A percentile compares a stretch with the other conserved stretches of the same genome.
These are phyloP conservation scores for Polietes domitor DNA, from an alignment of 2,888 invertebrate species.

Conservation along the genomic window DNA sequence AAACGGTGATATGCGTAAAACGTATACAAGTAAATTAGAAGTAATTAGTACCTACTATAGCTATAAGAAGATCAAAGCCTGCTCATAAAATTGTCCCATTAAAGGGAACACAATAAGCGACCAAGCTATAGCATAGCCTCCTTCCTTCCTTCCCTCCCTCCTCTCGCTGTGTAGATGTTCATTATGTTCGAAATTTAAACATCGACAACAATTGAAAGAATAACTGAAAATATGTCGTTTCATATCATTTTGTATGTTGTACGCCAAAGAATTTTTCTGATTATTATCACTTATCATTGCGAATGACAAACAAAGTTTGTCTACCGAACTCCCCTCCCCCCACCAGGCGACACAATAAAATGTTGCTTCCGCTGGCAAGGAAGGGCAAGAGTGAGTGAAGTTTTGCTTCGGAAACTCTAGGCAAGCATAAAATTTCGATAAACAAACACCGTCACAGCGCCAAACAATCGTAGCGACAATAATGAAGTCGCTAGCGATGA, in stretches of 20 bases:
- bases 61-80: no score
- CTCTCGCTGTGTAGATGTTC: no score
- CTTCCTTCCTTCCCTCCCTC: no score
- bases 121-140: not conserved
- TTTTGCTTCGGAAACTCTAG: slow-evolving; percentile 5
- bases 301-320: slow-evolving; percentile 39
- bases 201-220: not conserved
- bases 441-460: slow-evolving; percentile 17
- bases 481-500: not conserved
- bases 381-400: not conserved
- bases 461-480: not conserved
- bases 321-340: slow-evolving; percentile 6
- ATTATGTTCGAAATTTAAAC: not conserved
- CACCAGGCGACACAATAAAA: slow-evolving; percentile 1
- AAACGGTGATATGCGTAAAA: no score
- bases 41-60: no score
- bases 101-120: not conserved
- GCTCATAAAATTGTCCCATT: no score
- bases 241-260: not conserved
- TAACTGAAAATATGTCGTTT: not conserved
- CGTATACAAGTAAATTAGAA: no score
- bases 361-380: no score
- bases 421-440: slow-evolving; percentile 39
- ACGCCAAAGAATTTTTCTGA: not conserved
- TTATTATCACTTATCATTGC: slow-evolving; percentile 41